Evolutionary conservation across 2,888 invertebrate genomes (phyloP), one percentile per base, ranked within the genome.

Genomic region (Cinara cedri): DNA sequence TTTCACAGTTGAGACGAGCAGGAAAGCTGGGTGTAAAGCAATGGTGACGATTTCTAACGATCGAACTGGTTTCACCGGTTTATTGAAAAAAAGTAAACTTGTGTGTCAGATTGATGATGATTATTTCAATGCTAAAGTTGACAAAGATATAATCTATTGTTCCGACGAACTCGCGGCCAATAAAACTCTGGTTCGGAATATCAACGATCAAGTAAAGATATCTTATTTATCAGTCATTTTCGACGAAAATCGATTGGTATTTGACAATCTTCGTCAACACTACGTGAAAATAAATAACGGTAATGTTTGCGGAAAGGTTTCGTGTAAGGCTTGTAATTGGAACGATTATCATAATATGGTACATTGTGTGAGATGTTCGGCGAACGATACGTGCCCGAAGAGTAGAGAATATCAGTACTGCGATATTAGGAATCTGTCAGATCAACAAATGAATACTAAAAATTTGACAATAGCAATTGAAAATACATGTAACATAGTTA

Each of bases 401-500:
- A 21, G 19, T 1, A 14, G 0, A 13, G n/a, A 11, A 8, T 65
- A 42, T 11, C 42, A 63, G 1, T 19, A 65, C 21, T 65, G 65
- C 14, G 65, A 65, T 0, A 8, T 44, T 1, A 42, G 44, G 14
- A 44, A 42, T 8, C 19, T 14, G 42, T 44, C 21, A 1, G 44
- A 4, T 16, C 0, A 0, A 13, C 0, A 21, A 1, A 11, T 21
- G 44, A 6, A 1, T 13, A 6, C 8, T 19, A n/a, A 1, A 1
- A 2, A 2, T 19, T 4, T 0, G 21, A 4, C 2, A 21, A 11
- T 19, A 3, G 8, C 6, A 34, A 34, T 34, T 1, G 11, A 42
- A 9, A n/a, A 0, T 3, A 6, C 34, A n/a, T 34, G n/a, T 34
- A 1, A 10, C 10, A 46, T 10, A 10, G 46, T 10, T 13, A 46